Conservation (phyloP, 2,113 vertebrate species). For the Anarrhichthys ocellatus region DNA sequence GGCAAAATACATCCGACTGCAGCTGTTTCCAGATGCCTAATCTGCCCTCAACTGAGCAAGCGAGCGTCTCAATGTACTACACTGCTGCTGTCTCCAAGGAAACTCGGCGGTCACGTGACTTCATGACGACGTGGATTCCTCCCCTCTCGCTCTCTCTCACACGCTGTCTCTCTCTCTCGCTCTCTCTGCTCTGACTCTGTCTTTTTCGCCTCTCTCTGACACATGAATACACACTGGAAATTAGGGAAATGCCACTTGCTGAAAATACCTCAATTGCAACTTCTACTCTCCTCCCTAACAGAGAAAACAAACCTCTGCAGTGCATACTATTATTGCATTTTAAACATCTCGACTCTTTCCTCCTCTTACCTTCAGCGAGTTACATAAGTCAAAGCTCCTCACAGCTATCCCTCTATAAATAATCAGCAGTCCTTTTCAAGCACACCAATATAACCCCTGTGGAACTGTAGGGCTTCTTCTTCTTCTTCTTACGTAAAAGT, state of each 20-base stretch:
- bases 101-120: constrained; percentile 84
- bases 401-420: constrained; percentile 58
- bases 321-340: constrained; percentile 31
- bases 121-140: constrained; percentile 69
- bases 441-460: constrained; percentile 25
- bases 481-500: constrained; percentile 32
- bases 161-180: constrained; percentile 28
- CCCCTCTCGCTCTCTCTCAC: constrained; percentile 51
- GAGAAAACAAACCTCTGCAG: constrained; percentile 1
- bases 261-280: constrained; percentile 10
- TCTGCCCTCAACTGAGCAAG: constrained; percentile 77
- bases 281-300: background rate
- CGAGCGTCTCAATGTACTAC: constrained; percentile 83
- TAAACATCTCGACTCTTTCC: constrained; percentile 35
- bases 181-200: constrained; percentile 42
- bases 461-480: constrained; percentile 11
- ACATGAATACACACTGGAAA: constrained; percentile 28
- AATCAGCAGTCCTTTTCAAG: constrained; percentile 42
- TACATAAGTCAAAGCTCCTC: constrained; percentile 60
- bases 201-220: constrained; percentile 43
- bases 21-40: constrained; percentile 73
- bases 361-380: constrained; percentile 31
- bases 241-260: constrained; percentile 48
- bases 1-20: constrained; percentile 75
- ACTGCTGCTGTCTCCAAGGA: constrained; percentile 88